These are phyloP conservation scores for Leiothrix lutea DNA, from an alignment of 2,113 vertebrate species.

Conservation along the genomic window DNA sequence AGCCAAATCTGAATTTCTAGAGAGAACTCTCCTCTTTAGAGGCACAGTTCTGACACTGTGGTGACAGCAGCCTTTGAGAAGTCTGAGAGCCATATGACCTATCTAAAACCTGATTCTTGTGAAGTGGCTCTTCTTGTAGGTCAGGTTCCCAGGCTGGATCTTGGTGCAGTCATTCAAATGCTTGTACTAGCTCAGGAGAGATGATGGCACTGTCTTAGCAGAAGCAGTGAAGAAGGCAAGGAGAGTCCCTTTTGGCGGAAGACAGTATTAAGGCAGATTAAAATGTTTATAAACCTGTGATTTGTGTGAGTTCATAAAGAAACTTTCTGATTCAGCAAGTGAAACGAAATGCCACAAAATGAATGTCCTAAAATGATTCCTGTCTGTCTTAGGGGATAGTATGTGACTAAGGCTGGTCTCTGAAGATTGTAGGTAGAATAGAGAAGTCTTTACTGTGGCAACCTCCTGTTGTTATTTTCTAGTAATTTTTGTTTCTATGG, in stretches of 20 bases:
- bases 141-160: background rate
- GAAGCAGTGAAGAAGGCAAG: background rate
- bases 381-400: background rate
- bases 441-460: background rate
- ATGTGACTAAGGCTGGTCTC: background rate
- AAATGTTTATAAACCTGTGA: background rate
- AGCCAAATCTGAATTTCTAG: background rate
- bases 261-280: background rate
- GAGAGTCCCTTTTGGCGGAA: background rate
- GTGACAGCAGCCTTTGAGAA: background rate
- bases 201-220: background rate
- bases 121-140: background rate
- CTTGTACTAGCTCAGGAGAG: background rate
- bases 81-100: background rate
- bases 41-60: background rate
- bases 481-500: background rate
- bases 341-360: background rate
- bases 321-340: background rate
- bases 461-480: background rate
- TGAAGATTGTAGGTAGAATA: background rate
- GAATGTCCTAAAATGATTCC: background rate
- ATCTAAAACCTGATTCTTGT: background rate
- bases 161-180: background rate
- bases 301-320: background rate
- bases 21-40: background rate